Base-by-base conservation (phyloP, 2,113 vertebrate species). In the Cyanocitta stelleri region DNA sequence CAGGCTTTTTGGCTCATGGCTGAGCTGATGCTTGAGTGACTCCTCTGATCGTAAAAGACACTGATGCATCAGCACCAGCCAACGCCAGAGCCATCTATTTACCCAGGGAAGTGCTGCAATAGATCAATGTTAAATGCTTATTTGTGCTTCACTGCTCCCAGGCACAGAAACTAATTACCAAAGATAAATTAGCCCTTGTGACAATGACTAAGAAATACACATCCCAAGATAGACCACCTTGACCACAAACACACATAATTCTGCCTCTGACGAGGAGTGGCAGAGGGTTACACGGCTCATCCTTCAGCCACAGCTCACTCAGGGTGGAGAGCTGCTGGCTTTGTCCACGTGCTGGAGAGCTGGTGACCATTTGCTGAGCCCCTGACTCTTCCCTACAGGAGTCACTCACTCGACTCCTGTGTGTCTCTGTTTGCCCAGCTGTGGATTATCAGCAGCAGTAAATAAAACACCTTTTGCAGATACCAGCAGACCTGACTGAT, bases 131-230 rank as follows among this genome's bases (percentile, higher is more conserved):
- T 94, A 96, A 96, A 91, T 63, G 71, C 86, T 94, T 93, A 92
- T 96, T 96, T 96, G 87, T 22, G 61, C 96, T 93, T 88, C 92
- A 48, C 61, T 91, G 93, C 91, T 94, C 80, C 87, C 13, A 97
- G 89, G 93, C 93, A 95, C 84, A 84, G 90, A 96, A 95, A 90
- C 95, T 95, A 97, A 97, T 97, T 97, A 94, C 80, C 52, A 85
- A 73, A 93, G 94, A 96, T 85, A 83, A 96, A 96, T 97, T 97
- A 95, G 86, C 91, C 89, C 86, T 63, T 62, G 80, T 90, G 95
- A 95, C 87, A 95, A 86, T 48, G 93, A 92, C 68, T 88, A 61
- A 88, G 86, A 96, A 93, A 94, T 75, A 85, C 86, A 91, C 3
- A 3, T 93, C 95, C 90, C 91, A 89, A 52, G 83, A 96, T 7